These are phyloP conservation scores for Isichthys henryi DNA, from an alignment of 2,113 vertebrate species.

Conservation along the genomic window DNA sequence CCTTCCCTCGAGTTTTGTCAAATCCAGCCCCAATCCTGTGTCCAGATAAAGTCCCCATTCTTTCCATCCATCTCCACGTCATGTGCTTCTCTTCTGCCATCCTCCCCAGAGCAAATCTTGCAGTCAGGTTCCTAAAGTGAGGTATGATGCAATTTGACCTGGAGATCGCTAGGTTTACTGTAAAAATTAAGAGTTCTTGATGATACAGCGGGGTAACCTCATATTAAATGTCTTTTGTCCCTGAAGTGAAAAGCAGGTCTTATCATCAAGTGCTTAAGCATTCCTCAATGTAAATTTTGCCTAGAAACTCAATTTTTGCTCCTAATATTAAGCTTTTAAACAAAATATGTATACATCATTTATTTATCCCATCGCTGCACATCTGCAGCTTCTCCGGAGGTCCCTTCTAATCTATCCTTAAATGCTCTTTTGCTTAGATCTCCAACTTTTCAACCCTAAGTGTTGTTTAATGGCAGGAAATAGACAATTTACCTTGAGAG, in stretches of 20 bases:
- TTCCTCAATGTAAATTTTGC: not conserved
- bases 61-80: not conserved
- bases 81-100: not conserved
- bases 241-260: not conserved
- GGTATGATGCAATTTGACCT: not conserved
- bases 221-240: not conserved
- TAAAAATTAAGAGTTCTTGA: not conserved
- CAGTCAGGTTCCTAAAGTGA: not conserved
- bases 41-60: not conserved
- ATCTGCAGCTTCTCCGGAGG: not conserved
- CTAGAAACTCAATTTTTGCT: not conserved
- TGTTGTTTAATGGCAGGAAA: constrained; percentile 7
- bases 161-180: not conserved
- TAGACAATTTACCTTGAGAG: not conserved
- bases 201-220: not conserved
- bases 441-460: not conserved
- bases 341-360: not conserved
- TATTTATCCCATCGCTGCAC: not conserved
- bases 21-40: not conserved
- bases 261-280: not conserved
- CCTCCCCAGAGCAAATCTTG: not conserved
- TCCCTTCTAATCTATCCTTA: not conserved
- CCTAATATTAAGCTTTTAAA: not conserved
- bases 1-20: not conserved
- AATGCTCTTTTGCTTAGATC: not conserved